Evolutionary conservation across 2,888 invertebrate species (phyloP), one percentile per base, ranked within the genome.

Genomic region (Trimorus sp.): DNA sequence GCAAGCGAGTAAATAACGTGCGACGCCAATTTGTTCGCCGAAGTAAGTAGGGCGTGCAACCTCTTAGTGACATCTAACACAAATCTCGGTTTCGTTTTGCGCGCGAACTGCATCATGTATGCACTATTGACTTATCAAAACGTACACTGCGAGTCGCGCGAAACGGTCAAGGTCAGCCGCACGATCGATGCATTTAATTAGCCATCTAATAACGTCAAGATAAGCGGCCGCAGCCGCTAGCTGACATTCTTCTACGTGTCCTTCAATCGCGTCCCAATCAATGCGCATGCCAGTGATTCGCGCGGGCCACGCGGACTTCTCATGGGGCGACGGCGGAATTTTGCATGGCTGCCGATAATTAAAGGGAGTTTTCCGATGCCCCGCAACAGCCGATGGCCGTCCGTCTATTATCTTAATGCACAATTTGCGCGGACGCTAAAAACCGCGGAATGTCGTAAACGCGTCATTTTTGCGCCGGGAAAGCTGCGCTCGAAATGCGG

Each of bases 101-200:
- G 37, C 15, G 12, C 16, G 45, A 48, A 58, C 16, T 58, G 51
- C 40, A 63, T 71, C 59, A 78, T 65, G 58, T 45, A 68, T 51
- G 36, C 49, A 51, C 60, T 26, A 9, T 11, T 80, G 59, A 75
- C 75, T 80, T 75, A 75, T 75, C 75, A 62, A 5, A 26, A 38
- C 45, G 54, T 69, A 59, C 48, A 63, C 51, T 73, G 68, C 38
- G 54, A 38, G 54, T 73, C 68, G 56, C 37, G 15, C 14, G 42
- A 48, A 53, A 82, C 65, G 54, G 74, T 49, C 82, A 78, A 82
- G 76, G 81, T 76, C 70, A 74, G 54, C 15, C 16, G 53, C 51
- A 42, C 74, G 71, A 75, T 82, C 82, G 73, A 79, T 79, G 68
- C 51, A 60, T 68, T 74, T 75, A 82, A 82, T 82, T 74, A 82